Base-by-base conservation (phyloP, 2,113 vertebrate genomes). In the Barbus barbus region DNA sequence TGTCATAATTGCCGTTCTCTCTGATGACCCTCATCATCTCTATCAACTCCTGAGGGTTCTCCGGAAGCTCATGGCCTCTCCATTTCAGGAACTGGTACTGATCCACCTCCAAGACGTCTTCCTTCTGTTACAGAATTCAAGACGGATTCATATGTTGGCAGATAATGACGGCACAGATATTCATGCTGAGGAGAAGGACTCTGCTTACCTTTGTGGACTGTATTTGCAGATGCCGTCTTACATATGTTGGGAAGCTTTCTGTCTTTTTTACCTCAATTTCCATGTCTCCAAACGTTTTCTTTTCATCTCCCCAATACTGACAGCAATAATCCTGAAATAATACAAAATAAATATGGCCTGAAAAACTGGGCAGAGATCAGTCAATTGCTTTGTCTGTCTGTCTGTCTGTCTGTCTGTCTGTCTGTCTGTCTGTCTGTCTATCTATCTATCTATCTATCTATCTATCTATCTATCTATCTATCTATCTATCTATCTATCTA, bases 41-140 rank as follows among this genome's bases (percentile, higher is more conserved):
- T 7, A 95, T 86, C 76, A 99, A 87, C 2, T 96, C 95, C 63
- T 92, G 91, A 46, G 95, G 87, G 8, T 91, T 94, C 88, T 93
- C 90, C 0, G 97, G 98, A 78, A 97, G 86, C 38, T 90, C 90
- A 9, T 73, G 83, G n/a, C n/a, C 83, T 9, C 2, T 88, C 97
- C 97, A 99, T 26, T 93, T 94, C 31, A 92, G 86, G 86, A 95
- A 97, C 51, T 98, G 96, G 89, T 96, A 97, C 78, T 98, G 97
- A 85, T 93, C 95, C 53, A 98, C 92, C 4, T 89, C 89, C 41
- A 93, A 94, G 11, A 81, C 88, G 0, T 97, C 97, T 94, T 96
- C 97, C 58, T 93, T 96, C 98, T 99, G 91, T 81, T 26, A 90
- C 88, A 91, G 51, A 75, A 88, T 65, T 31, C 8, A 20, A 51